These are phyloP conservation scores for Drosophila subsilvestris DNA, from an alignment of 2,888 invertebrate genomes.

Conservation along the genomic window DNA sequence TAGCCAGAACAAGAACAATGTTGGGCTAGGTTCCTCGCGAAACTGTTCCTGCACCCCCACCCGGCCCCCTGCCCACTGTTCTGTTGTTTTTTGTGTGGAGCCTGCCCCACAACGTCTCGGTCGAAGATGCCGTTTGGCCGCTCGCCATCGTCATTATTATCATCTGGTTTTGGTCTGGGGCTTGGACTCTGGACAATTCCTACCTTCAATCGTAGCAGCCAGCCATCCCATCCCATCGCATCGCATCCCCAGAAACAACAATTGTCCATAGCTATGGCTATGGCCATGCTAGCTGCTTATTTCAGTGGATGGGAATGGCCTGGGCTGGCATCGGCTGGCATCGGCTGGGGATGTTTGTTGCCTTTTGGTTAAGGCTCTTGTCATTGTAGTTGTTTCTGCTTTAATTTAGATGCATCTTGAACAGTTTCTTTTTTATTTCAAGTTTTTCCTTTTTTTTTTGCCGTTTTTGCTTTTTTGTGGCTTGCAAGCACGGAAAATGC, in stretches of 20 bases:
- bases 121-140: constrained; percentile 46
- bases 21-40: constrained; percentile 62
- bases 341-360: constrained; percentile 1
- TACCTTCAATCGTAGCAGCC: constrained; percentile 42
- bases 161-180: constrained; percentile 65
- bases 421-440: constrained; percentile 28
- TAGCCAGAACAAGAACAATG: constrained; percentile 66
- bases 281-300: constrained; percentile 21
- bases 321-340: no score
- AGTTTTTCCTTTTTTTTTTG: not conserved
- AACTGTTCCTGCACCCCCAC: constrained; percentile 3
- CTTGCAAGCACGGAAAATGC: constrained; percentile 39
- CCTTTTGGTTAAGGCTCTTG: constrained; percentile 47
- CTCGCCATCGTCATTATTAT: constrained; percentile 60
- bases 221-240: not conserved
- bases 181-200: constrained; percentile 36
- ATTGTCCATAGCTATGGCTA: constrained; percentile 34
- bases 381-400: constrained; percentile 47
- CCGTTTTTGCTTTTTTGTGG: constrained; percentile 5
- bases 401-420: constrained; percentile 56
- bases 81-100: not conserved
- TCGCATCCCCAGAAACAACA: constrained; percentile 23
- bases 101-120: not conserved
- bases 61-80: not conserved
- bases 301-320: constrained; percentile 37